phyloP scores from a whole-genome alignment of 2,888 invertebrate genomes.

The Nephrotoma appendiculata region DNA sequence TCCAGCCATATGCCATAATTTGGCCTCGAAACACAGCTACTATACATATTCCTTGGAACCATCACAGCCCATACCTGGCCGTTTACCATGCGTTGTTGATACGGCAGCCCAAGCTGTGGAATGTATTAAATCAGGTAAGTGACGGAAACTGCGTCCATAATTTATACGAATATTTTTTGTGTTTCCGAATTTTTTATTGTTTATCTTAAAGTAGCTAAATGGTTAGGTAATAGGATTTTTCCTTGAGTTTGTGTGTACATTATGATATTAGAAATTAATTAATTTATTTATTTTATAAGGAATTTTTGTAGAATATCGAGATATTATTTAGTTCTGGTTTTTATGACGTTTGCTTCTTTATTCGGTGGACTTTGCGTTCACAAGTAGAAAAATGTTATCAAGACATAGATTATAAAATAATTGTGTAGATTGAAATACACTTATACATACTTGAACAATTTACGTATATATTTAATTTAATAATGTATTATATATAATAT shows the following conservation, averaged over 20 bases:
- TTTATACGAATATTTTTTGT: neutral
- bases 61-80: constrained; percentile 59
- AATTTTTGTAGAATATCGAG: neutral
- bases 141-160: neutral
- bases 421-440: neutral
- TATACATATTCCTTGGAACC: constrained; percentile 39
- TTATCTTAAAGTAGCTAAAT: neutral
- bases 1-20: neutral
- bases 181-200: neutral
- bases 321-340: neutral
- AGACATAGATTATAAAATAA: neutral
- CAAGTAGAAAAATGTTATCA: neutral
- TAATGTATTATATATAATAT: neutral
- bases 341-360: neutral
- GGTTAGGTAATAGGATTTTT: neutral
- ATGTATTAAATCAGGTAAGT: constrained; percentile 1
- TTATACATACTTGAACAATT: neutral
- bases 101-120: neutral
- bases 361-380: neutral
- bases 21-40: neutral
- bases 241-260: neutral
- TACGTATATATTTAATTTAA: neutral
- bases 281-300: neutral
- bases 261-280: neutral
- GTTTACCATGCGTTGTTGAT: constrained; percentile 16